Conservation (phyloP, 2,113 vertebrate species). For the Pseudorasbora parva region DNA sequence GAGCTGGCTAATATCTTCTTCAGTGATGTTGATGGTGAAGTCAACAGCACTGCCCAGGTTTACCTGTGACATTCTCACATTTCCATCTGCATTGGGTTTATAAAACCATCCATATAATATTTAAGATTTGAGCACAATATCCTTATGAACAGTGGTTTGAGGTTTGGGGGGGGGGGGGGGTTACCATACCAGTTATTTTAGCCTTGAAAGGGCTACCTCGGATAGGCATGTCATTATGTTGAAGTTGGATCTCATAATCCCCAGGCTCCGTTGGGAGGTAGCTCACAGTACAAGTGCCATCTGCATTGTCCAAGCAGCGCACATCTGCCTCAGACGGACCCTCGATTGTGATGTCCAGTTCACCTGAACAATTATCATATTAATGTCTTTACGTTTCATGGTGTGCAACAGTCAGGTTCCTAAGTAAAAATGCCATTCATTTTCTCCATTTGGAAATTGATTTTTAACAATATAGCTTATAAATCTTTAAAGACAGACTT, state of each 20-base stretch:
- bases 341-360: constrained; percentile 85
- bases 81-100: constrained; percentile 64
- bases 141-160: not conserved
- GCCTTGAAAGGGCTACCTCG: constrained; percentile 84
- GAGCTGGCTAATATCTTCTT: constrained; percentile 85
- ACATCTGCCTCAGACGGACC: constrained; percentile 87
- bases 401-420: not conserved
- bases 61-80: constrained; percentile 69
- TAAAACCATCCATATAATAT: not conserved
- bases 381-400: not conserved
- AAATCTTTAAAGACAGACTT: too few species aligned
- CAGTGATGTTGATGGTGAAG: constrained; percentile 84
- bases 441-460: not conserved
- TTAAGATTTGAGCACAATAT: not conserved
- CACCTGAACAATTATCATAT: constrained; percentile 68
- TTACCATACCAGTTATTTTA: constrained; percentile 81
- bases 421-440: not conserved
- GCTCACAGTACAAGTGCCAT: constrained; percentile 77
- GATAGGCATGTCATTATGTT: constrained; percentile 85
- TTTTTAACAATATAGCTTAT: not conserved
- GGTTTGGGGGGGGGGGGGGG: not conserved
- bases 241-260: constrained; percentile 85
- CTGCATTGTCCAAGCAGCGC: constrained; percentile 86
- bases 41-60: constrained; percentile 60
- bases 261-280: constrained; percentile 66